These are phyloP conservation scores for Gouania willdenowi DNA, from an alignment of 2,797 vertebrate species.

Conservation along the genomic window DNA sequence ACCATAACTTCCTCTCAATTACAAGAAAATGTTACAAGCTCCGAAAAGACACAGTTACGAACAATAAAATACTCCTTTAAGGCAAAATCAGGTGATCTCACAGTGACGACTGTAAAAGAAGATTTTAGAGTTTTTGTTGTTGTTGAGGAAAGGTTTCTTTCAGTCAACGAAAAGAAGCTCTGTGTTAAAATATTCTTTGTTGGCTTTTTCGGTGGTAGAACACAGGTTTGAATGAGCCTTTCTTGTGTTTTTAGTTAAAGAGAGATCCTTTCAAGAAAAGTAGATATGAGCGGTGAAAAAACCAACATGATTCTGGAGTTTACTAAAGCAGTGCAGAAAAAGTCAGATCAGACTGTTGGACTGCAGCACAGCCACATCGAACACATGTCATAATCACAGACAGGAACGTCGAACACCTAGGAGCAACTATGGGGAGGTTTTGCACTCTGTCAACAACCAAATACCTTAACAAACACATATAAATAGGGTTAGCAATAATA, in stretches of 20 bases:
- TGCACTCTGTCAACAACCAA: conserved; percentile 76
- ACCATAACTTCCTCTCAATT: conserved; percentile 65
- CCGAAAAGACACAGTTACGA: conserved; percentile 74
- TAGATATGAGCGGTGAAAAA: conserved; percentile 28
- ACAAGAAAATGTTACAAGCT: conserved; percentile 70
- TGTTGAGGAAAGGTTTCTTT: conserved; percentile 51
- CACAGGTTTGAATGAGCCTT: conserved; percentile 39
- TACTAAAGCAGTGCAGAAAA: conserved; percentile 30
- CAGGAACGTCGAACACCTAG: conserved; percentile 68
- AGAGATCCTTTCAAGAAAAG: conserved; percentile 49
- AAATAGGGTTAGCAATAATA: conserved; percentile 65
- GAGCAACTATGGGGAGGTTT: conserved; percentile 80
- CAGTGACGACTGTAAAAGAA: conserved; percentile 80
- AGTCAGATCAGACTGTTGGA: conserved; percentile 44
- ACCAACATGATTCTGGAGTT: conserved; percentile 38
- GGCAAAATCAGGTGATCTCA: conserved; percentile 86
- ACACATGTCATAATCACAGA: conserved; percentile 45
- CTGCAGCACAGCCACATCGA: conserved; percentile 40
- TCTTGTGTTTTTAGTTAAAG: conserved; percentile 44
- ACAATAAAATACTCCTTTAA: conserved; percentile 80
- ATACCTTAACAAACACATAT: conserved; percentile 64
- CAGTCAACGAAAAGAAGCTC: conserved; percentile 22
- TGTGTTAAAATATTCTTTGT: conserved; percentile 15
- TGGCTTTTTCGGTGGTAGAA: conserved; percentile 38
- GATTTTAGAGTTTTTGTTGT: conserved; percentile 42